Evolutionary conservation across 2,888 invertebrate genomes (phyloP), one percentile per base, ranked within the genome.

Genomic region (Tinea trinotella): DNA sequence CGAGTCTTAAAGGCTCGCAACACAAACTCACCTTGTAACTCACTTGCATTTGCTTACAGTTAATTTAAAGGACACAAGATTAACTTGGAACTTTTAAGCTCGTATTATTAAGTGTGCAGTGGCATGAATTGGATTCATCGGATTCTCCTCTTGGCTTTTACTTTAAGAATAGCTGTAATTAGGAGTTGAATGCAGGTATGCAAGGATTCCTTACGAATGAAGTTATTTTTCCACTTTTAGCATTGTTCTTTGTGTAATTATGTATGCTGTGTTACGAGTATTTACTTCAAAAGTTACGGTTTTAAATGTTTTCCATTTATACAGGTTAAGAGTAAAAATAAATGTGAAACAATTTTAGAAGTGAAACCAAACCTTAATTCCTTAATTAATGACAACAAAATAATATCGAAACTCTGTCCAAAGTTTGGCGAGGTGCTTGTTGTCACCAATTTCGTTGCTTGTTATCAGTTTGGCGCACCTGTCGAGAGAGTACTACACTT

Each of bases 391-490:
- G 12, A 35, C 35, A 35, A 35, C 6, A 35, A 35, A 35, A 35
- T 12, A n/a, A 12, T 35, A 35, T 35, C 12, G 35, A 15, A 40
- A 40, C n/a, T 2, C 13, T 15, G 40, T 12, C 40, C 3, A 40
- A 40, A 40, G 40, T 40, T 40, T 40, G 40, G 7, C 7, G 13
- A n/a, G 12, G 15, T 15, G 2, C 40, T n/a, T 46, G 46, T 46
- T 46, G 46, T 46, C 46, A 46, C 46, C 46, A 19, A 12, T 46
- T 46, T 46, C n/a, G 46, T 17, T 46, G 46, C 56, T 58, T 61
- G 65, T 67, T 75, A 75, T 75, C 72, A 70, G 64, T 59, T 59
- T 62, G 61, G 62, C 65, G 63, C 75, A 76, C 79, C 80, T 80
- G 80, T 72, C 71, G 69, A 68, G 62, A 60, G 24, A 48, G 48